Percentiles rank a stretch among this genome's conserved stretches.
Conservation (phyloP, 2,113 vertebrate species). For the Gallinago jamesoni region DNA sequence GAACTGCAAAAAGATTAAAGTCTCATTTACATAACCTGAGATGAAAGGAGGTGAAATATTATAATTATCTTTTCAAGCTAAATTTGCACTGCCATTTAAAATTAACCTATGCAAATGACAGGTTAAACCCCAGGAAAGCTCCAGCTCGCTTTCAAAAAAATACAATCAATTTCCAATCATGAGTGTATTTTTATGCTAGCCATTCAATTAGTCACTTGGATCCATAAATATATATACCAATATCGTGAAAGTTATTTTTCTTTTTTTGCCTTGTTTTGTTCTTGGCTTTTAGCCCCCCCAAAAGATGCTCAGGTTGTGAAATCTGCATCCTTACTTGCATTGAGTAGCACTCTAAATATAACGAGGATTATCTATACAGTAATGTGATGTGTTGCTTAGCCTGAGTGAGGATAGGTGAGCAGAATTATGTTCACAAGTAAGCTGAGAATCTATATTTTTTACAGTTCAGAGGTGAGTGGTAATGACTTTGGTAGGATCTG, state of each 20-base stretch:
- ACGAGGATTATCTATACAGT: not conserved
- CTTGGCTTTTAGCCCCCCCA: not conserved
- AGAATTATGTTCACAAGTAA: not conserved
- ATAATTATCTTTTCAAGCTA: conserved; percentile 96
- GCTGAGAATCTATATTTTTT: not conserved
- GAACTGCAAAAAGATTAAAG: conserved; percentile 81
- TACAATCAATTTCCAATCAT: conserved; percentile 66
- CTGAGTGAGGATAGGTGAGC: not conserved
- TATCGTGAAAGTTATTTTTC: not conserved
- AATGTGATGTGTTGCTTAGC: not conserved
- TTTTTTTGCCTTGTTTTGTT: not conserved
- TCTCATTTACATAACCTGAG: conserved; percentile 90
- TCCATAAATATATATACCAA: conserved; percentile 7
- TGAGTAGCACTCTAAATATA: not conserved
- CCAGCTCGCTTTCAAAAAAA: conserved; percentile 41
- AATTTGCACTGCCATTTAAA: conserved; percentile 93
- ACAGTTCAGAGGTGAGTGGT: not conserved
- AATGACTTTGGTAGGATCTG: not conserved
- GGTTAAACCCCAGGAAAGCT: conserved; percentile 77
- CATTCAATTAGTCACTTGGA: conserved; percentile 47
- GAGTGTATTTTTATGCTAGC: conserved; percentile 50
- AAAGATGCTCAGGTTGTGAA: not conserved
- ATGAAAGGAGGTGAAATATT: conserved; percentile 87
- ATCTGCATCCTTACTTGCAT: not conserved
- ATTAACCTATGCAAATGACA: conserved; percentile 94